Base-by-base conservation (phyloP, 2,888 invertebrate species). In the Mantis religiosa region DNA sequence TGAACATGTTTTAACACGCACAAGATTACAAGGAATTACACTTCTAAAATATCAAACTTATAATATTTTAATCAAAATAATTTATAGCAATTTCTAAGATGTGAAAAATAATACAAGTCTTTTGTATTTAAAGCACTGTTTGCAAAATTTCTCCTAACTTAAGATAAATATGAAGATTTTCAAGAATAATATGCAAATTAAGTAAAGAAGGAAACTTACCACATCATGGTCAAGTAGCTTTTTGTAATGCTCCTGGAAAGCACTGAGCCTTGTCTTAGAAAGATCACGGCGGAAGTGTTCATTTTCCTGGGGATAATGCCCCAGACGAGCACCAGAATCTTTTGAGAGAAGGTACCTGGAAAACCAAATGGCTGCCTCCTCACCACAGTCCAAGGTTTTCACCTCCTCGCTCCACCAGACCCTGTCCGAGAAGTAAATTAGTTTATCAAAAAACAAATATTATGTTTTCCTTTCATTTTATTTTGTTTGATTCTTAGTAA, bases 291-390 rank as follows among this genome's bases (percentile, higher is more conserved):
- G 82, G n/a, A 83, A 86, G 25, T 14, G 12, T 28, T 41, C 28
- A n/a, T 86, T 83, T 30, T 83, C 83, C 25, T 82, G 86, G 15
- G 54, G 3, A 34, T 88, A 85, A 84, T 87, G 88, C 8, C 89
- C 89, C 14, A 89, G 86, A 28, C 89, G 82, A 28, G 87, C 81
- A 15, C 89, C 89, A 2, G 25, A 27, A n/a, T 89, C 88, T 85
- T 88, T 47, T 25, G 54, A 54, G 28, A 89, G 41, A 12, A 86
- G 47, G 88, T 93, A 94, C 91, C 92, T 94, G 0, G 96, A 95
- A 91, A 98, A 94, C 98, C 98, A 98, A 88, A 95, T 94, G 28
- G 96, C 95, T 20, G 95, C 95, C 90, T 95, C 95, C 89, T 95
- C 95, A 0, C 97, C 97, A 92, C 97, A 97, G 91, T 97, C 96